These are phyloP conservation scores for Stomatorhinus ivindoensis DNA, from an alignment of 2,113 vertebrate genomes.

Conservation along the genomic window DNA sequence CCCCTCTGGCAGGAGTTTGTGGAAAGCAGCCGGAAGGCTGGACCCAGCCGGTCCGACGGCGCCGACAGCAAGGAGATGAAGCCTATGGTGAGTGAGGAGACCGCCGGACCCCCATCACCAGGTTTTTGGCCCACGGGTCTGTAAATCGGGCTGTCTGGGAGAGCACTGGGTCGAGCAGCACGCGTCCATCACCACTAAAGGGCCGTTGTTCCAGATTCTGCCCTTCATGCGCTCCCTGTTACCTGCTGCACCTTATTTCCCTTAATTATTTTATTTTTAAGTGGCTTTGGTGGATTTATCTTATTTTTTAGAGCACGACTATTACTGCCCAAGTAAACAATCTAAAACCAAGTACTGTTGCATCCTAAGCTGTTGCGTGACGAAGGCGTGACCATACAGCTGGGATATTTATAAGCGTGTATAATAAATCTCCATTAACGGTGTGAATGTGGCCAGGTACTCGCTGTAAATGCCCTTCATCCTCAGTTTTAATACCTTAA, in stretches of 20 bases:
- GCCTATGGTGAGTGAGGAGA: constrained; percentile 78
- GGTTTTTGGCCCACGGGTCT: constrained; percentile 76
- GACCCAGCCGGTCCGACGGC: constrained; percentile 55
- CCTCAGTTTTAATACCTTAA: no score
- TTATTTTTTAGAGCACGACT: neutral
- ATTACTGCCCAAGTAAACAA: neutral
- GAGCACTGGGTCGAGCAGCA: constrained; percentile 3
- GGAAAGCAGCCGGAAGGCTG: constrained; percentile 80
- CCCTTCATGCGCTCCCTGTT: neutral
- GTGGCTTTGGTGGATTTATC: neutral
- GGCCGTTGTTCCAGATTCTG: neutral
- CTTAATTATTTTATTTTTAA: neutral
- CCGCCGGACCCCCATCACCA: constrained; percentile 59
- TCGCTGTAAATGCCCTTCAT: neutral
- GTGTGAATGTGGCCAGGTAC: neutral
- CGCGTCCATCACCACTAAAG: neutral
- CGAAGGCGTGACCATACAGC: neutral
- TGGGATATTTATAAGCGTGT: neutral
- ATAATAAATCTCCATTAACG: no score
- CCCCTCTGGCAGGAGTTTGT: constrained; percentile 76
- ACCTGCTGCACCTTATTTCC: neutral
- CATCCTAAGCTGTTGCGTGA: neutral
- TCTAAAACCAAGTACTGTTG: neutral
- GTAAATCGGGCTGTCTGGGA: constrained; percentile 82
- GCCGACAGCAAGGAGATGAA: constrained; percentile 77